phyloP scores from a whole-genome alignment of 1,140 invertebrate species.

The Lasioglossum albipes region DNA sequence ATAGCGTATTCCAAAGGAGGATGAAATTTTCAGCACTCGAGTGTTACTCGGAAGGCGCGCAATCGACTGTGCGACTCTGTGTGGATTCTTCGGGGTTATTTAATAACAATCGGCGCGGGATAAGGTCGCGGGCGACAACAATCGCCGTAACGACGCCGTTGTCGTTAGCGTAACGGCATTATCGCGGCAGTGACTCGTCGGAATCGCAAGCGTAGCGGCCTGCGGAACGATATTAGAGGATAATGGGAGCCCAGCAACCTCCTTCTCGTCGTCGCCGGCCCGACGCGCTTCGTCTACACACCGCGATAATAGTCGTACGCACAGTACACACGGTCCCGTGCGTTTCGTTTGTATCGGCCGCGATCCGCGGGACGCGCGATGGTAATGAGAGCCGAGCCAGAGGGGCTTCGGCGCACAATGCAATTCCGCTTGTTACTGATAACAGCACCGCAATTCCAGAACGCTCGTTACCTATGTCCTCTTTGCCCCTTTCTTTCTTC shows the following conservation, averaged over 20 bases:
- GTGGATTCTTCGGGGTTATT: conserved; percentile 22
- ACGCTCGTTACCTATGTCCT: conserved; percentile 54
- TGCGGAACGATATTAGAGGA: conserved; percentile 59
- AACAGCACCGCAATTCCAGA: conserved; percentile 46
- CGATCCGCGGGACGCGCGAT: conserved; percentile 50
- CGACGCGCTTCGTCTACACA: conserved; percentile 40
- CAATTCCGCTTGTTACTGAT: conserved; percentile 63
- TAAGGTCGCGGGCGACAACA: neutral
- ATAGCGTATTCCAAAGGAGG: no score
- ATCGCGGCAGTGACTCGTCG: conserved; percentile 48
- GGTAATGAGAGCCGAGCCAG: conserved; percentile 53
- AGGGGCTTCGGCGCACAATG: conserved; percentile 58
- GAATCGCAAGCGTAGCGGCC: conserved; percentile 39
- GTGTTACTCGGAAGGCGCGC: no score
- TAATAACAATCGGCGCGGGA: conserved; percentile 33
- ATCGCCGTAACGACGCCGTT: conserved; percentile 53
- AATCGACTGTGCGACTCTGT: no score
- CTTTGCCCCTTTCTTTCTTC: neutral
- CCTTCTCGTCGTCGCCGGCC: conserved; percentile 10
- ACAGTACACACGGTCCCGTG: neutral
- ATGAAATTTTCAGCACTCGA: no score
- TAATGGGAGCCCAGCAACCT: conserved; percentile 49
- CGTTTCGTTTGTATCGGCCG: conserved; percentile 51
- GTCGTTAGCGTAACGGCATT: conserved; percentile 57
- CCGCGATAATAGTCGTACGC: conserved; percentile 55